These are phyloP conservation scores for Tetrapedia diversipes DNA, from an alignment of 2,888 invertebrate species.

Conservation along the genomic window DNA sequence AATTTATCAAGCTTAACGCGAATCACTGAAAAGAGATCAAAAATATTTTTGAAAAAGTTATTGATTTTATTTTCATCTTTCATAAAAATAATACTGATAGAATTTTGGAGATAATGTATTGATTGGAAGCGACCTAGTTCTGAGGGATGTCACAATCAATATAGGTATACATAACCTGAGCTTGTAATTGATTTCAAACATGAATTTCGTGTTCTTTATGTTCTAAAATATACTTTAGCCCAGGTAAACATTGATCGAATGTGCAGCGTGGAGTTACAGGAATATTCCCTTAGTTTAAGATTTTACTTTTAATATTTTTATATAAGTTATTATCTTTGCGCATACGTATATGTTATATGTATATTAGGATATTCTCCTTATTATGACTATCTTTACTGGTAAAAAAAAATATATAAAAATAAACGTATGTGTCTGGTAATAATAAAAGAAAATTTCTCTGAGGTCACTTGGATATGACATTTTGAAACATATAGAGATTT, in stretches of 20 bases:
- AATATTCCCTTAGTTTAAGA: slow-evolving; percentile 32
- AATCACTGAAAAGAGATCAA: neutral
- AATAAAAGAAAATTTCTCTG: too few species aligned
- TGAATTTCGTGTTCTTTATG: slow-evolving; percentile 37
- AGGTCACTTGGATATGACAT: too few species aligned
- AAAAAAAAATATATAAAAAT: too few species aligned
- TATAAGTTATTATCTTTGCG: neutral
- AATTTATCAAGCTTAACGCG: neutral
- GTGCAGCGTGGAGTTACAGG: slow-evolving; percentile 12
- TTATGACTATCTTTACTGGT: too few species aligned
- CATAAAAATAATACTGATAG: slow-evolving; percentile 21
- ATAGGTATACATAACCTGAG: slow-evolving; percentile 49
- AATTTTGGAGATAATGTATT: slow-evolving; percentile 56
- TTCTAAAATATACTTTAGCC: slow-evolving; percentile 32
- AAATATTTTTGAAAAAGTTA: neutral
- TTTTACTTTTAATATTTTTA: slow-evolving; percentile 25
- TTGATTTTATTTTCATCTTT: slow-evolving; percentile 21
- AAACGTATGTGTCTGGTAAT: neutral
- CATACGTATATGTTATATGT: neutral
- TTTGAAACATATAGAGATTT: too few species aligned
- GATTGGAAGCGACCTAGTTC: slow-evolving; percentile 65
- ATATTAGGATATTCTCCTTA: too few species aligned
- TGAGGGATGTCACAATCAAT: slow-evolving; percentile 70
- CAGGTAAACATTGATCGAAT: slow-evolving; percentile 55
- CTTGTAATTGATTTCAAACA: slow-evolving; percentile 35